Evolutionary conservation across 2,113 vertebrate species (phyloP).

Genomic region (Melanotaenia duboulayi): DNA sequence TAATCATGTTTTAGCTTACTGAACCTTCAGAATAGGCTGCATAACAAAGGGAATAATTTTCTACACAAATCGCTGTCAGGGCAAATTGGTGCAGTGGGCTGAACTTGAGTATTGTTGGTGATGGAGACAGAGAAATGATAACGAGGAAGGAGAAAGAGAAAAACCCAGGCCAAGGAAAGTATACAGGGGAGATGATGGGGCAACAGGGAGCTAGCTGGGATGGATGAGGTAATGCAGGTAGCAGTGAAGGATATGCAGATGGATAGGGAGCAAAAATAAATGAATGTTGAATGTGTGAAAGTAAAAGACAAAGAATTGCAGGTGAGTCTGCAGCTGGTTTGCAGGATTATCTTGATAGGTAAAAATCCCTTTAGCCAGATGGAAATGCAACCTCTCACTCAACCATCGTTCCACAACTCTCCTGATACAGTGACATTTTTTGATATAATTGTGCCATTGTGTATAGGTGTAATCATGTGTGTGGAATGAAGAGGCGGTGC

Average conservation of each 20-base stretch:
- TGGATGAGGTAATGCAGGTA: not conserved
- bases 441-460: slow-evolving; percentile 6
- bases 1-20: slow-evolving; percentile 60
- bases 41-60: slow-evolving; percentile 58
- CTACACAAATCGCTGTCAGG: slow-evolving; percentile 59
- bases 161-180: slow-evolving; percentile 18
- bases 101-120: slow-evolving; percentile 48
- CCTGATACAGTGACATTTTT: slow-evolving; percentile 16
- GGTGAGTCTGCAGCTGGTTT: slow-evolving; percentile 19
- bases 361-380: slow-evolving; percentile 26
- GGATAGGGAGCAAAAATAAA: slow-evolving; percentile 11
- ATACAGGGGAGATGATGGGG: slow-evolving; percentile 27
- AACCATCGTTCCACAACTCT: slow-evolving; percentile 15
- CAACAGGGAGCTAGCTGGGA: slow-evolving; percentile 6
- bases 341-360: slow-evolving; percentile 22
- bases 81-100: slow-evolving; percentile 60
- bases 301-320: slow-evolving; percentile 19
- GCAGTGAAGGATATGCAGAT: not conserved
- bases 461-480: not conserved
- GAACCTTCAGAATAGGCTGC: slow-evolving; percentile 37
- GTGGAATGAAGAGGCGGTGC: slow-evolving; percentile 53
- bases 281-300: not conserved
- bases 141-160: slow-evolving; percentile 50
- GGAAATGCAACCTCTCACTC: slow-evolving; percentile 23
- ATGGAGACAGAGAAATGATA: slow-evolving; percentile 55